These are phyloP conservation scores for Cosmorhoe ocellata DNA, from an alignment of 2,888 invertebrate species.

Conservation along the genomic window DNA sequence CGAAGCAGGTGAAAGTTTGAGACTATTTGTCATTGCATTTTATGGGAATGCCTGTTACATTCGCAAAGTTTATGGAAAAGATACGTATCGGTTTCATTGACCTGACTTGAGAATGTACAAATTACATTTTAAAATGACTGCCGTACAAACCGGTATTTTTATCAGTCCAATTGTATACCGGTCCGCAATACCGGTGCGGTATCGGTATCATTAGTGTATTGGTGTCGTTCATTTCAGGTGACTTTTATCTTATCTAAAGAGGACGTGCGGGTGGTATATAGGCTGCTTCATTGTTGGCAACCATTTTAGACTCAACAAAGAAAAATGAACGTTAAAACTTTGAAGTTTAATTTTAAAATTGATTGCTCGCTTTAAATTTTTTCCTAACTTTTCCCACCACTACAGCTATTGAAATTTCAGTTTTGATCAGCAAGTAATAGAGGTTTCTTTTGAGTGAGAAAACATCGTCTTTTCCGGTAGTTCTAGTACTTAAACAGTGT, in stretches of 20 bases:
- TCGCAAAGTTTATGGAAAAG: no score
- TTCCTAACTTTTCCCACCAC: slow-evolving; percentile 50
- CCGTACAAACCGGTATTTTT: slow-evolving; percentile 60
- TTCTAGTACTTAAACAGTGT: slow-evolving; percentile 61
- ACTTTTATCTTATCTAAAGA: slow-evolving; percentile 81
- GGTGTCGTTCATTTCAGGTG: slow-evolving; percentile 74
- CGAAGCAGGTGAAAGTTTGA: no score
- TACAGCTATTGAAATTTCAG: slow-evolving; percentile 27
- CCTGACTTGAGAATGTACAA: slow-evolving; percentile 8
- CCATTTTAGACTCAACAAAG: slow-evolving; percentile 32
- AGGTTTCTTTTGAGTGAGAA: slow-evolving; percentile 42
- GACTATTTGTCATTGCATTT: no score
- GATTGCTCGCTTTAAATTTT: slow-evolving; percentile 35
- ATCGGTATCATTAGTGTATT: slow-evolving; percentile 73
- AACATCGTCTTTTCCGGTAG: slow-evolving; percentile 65
- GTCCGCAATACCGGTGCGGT: slow-evolving; percentile 51
- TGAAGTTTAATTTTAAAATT: slow-evolving; percentile 32
- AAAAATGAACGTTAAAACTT: slow-evolving; percentile 16
- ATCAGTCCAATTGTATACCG: slow-evolving; percentile 66
- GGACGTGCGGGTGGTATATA: slow-evolving; percentile 79
- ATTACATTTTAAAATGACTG: slow-evolving; percentile 36
- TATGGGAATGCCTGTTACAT: no score
- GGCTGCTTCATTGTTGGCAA: slow-evolving; percentile 65
- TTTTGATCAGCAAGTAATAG: slow-evolving; percentile 22
- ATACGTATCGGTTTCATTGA: no score